Conservation (phyloP, 2,113 vertebrate species). For the Chelonoidis abingdonii region DNA sequence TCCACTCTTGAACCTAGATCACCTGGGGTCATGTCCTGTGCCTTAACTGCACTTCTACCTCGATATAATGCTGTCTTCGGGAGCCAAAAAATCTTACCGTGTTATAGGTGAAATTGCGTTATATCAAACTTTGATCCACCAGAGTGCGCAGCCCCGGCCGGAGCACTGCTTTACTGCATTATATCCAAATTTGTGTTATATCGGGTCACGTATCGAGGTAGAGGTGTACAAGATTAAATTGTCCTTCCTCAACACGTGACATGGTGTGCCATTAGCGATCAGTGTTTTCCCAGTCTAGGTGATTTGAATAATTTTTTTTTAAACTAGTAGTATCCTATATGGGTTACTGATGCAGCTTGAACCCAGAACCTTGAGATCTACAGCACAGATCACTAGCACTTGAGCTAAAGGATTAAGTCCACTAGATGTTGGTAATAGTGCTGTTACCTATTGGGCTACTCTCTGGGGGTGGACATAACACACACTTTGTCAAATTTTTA, state of each 20-base stretch:
- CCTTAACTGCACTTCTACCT: neutral
- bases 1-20: neutral
- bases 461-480: conserved; percentile 40
- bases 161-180: no score
- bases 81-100: no score
- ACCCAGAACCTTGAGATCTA: neutral
- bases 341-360: neutral
- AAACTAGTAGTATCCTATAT: neutral
- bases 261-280: conserved; percentile 5
- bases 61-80: no score
- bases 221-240: conserved; percentile 5
- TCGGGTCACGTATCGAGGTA: no score
- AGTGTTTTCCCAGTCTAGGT: neutral
- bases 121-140: no score
- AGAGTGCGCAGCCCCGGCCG: no score
- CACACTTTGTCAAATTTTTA: conserved; percentile 24
- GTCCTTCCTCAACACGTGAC: conserved; percentile 10
- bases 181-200: no score
- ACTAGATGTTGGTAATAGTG: neutral
- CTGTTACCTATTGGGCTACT: neutral
- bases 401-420: neutral
- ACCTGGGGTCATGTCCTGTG: neutral
- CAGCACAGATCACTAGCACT: neutral
- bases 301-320: neutral
- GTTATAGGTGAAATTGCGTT: no score